A percentile compares a stretch with the other conserved stretches of the same genome.
phyloP scores from a whole-genome alignment of 2,888 invertebrate genomes.

The Steromphala cineraria region DNA sequence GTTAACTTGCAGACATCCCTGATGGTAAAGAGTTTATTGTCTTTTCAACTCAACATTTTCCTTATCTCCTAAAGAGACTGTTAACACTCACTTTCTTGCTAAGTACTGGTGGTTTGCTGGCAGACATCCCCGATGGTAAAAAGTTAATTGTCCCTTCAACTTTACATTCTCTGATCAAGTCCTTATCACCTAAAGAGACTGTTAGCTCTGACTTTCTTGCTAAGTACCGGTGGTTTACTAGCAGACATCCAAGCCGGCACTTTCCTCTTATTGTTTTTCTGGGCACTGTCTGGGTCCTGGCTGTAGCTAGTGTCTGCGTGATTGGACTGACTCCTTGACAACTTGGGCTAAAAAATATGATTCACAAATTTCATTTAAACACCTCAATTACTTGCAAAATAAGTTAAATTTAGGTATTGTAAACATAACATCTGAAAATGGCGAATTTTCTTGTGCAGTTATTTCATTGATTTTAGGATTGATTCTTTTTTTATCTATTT shows the following conservation, averaged over 20 bases:
- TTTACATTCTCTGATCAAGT: no score
- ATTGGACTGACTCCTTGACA: neutral
- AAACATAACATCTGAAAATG: no score
- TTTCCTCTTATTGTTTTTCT: slow-evolving; percentile 50
- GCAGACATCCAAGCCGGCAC: slow-evolving; percentile 60
- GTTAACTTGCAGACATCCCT: no score
- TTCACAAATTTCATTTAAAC: neutral
- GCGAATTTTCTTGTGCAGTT: no score
- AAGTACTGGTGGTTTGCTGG: slow-evolving; percentile 43
- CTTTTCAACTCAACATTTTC: no score
- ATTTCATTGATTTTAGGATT: no score
- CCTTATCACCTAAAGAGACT: slow-evolving; percentile 52
- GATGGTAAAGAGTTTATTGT: no score
- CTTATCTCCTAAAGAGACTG: slow-evolving; percentile 52
- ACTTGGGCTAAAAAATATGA: neutral
- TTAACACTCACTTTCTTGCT: slow-evolving; percentile 66
- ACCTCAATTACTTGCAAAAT: no score
- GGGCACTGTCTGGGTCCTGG: slow-evolving; percentile 15
- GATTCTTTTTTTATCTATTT: no score
- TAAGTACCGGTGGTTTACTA: slow-evolving; percentile 47
- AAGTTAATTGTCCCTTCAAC: no score
- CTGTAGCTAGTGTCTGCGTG: neutral
- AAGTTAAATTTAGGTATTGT: no score
- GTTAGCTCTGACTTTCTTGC: slow-evolving; percentile 65
- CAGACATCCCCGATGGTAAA: slow-evolving; percentile 48